phyloP scores from a whole-genome alignment of 2,888 invertebrate genomes.

The Oscheius myriophilus region DNA sequence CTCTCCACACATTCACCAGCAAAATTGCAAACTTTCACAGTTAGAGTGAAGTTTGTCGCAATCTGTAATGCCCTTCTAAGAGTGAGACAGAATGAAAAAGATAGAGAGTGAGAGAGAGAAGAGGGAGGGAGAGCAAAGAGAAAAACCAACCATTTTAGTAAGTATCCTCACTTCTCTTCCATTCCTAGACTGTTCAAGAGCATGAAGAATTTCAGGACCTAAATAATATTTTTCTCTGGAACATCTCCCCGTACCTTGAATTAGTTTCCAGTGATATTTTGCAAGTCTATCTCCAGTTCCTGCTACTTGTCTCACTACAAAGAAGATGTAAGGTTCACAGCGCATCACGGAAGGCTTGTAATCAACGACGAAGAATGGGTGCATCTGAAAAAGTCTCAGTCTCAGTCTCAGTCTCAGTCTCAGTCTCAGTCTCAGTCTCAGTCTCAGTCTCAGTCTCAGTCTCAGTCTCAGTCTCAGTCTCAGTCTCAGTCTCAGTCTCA shows the following conservation, averaged over 20 bases:
- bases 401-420: too few species aligned
- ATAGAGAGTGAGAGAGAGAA: neutral
- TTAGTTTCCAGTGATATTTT: constrained; percentile 36
- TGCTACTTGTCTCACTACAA: constrained; percentile 41
- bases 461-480: too few species aligned
- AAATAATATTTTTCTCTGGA: neutral
- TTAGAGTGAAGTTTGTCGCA: constrained; percentile 20
- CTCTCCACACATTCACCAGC: constrained; percentile 38
- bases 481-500: too few species aligned
- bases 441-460: too few species aligned
- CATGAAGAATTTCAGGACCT: constrained; percentile 31
- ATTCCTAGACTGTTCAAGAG: neutral
- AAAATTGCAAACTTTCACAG: constrained; percentile 41
- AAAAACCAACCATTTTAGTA: constrained; percentile 30
- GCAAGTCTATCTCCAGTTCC: constrained; percentile 39
- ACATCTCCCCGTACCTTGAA: constrained; percentile 33
- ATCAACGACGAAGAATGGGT: constrained; percentile 40
- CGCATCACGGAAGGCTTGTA: constrained; percentile 36
- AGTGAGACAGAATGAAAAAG: neutral
- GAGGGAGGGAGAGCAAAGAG: too few species aligned
- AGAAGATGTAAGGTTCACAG: constrained; percentile 33
- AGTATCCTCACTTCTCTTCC: constrained; percentile 6
- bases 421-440: too few species aligned
- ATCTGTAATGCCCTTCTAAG: too few species aligned
- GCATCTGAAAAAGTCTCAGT: constrained; percentile 23